Conservation (phyloP, 2,888 invertebrate genomes). For the Gortyna flavago region DNA sequence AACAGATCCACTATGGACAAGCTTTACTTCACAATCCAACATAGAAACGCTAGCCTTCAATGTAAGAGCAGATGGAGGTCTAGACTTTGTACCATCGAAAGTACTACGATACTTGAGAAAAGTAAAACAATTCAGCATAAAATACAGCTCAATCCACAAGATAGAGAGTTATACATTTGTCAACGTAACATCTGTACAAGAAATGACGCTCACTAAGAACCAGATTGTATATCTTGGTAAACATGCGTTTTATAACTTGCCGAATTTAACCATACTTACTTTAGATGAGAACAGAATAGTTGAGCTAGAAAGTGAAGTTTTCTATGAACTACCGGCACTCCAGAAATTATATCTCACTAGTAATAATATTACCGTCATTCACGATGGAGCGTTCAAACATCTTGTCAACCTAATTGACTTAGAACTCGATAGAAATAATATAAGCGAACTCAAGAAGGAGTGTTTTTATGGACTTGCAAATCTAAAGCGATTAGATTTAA, state of each 20-base stretch:
- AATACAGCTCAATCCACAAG: slow-evolving; percentile 93
- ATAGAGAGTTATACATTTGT: slow-evolving; percentile 93
- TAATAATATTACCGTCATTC: slow-evolving; percentile 95
- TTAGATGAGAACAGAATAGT: slow-evolving; percentile 94
- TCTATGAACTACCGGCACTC: slow-evolving; percentile 93
- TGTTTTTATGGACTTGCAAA: slow-evolving; percentile 94
- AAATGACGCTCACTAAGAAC: slow-evolving; percentile 93
- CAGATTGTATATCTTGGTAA: slow-evolving; percentile 92
- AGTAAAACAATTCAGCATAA: slow-evolving; percentile 92
- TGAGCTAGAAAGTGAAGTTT: slow-evolving; percentile 93
- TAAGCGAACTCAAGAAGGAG: slow-evolving; percentile 93
- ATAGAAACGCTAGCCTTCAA: slow-evolving; percentile 93
- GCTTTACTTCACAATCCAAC: slow-evolving; percentile 93
- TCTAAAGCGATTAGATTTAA: slow-evolving; percentile 93
- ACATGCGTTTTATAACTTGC: slow-evolving; percentile 93
- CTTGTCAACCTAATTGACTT: slow-evolving; percentile 93
- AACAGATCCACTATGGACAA: slow-evolving; percentile 93
- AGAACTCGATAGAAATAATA: slow-evolving; percentile 94
- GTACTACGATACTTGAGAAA: slow-evolving; percentile 92
- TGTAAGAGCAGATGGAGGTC: slow-evolving; percentile 92
- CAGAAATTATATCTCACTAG: slow-evolving; percentile 95
- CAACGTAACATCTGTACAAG: slow-evolving; percentile 92
- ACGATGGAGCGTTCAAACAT: slow-evolving; percentile 95
- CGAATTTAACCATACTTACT: slow-evolving; percentile 92
- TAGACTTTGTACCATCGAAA: slow-evolving; percentile 93